A percentile compares a stretch with the other conserved stretches of the same genome.
Evolutionary conservation across 2,888 invertebrate species (phyloP).

Genomic region (Trissolcus brochymenae): DNA sequence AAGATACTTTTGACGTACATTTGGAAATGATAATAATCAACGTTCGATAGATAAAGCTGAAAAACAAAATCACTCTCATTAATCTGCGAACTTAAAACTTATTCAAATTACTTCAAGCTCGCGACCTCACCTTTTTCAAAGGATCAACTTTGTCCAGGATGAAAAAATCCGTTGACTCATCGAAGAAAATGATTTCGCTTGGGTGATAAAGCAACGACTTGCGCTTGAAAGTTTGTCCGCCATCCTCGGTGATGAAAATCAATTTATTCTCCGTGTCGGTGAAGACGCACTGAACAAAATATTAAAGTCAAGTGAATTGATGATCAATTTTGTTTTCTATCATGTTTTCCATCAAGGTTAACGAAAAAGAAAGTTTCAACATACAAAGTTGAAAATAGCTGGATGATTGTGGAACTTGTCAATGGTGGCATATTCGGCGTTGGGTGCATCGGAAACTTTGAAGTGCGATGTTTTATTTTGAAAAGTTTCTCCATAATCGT

Average conservation of each 20-base stretch:
- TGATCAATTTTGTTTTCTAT: background rate
- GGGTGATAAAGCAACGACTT: constrained; percentile 85
- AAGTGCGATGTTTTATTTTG: constrained; percentile 85
- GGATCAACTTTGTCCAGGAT: constrained; percentile 85
- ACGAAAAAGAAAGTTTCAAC: constrained; percentile 71
- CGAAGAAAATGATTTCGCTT: constrained; percentile 85
- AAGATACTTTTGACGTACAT: constrained; percentile 87
- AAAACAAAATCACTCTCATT: background rate
- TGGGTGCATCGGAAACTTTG: constrained; percentile 76
- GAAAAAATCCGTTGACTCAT: constrained; percentile 79
- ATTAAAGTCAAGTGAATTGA: background rate
- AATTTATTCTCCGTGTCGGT: constrained; percentile 87
- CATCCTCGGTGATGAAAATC: constrained; percentile 86
- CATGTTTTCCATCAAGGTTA: background rate
- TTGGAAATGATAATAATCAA: constrained; percentile 76
- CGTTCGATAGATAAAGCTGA: constrained; percentile 17
- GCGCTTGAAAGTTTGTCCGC: constrained; percentile 82
- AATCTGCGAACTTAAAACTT: background rate
- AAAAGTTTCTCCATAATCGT: constrained; percentile 90
- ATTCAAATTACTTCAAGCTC: background rate
- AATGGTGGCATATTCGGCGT: constrained; percentile 81
- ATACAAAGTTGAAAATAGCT: constrained; percentile 86
- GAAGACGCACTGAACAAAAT: constrained; percentile 85
- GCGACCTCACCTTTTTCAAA: constrained; percentile 78
- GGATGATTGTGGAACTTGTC: constrained; percentile 92